phyloP scores from a whole-genome alignment of 2,113 vertebrate genomes.

The Gasterosteus aculeatus region DNA sequence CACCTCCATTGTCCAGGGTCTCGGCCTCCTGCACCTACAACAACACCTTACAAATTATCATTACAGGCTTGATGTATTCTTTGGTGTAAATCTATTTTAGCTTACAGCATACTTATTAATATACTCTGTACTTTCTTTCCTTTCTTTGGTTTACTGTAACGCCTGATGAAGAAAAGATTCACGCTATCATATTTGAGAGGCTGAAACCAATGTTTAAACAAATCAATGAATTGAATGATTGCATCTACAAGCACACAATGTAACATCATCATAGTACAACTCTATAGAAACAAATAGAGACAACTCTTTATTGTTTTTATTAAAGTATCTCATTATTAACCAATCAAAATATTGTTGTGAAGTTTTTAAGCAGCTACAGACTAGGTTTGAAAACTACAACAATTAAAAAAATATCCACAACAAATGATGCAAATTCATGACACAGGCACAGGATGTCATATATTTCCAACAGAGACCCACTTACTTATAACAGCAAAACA shows the following conservation, averaged over 20 bases:
- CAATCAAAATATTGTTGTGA: not conserved
- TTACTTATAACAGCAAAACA: not conserved
- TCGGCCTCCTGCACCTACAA: not conserved
- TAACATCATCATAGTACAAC: not conserved
- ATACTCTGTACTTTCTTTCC: not conserved
- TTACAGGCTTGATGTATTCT: not conserved
- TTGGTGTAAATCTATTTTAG: not conserved
- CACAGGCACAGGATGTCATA: not conserved
- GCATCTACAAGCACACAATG: too few relatives aligned
- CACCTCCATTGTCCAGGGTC: slow-evolving; percentile 6
- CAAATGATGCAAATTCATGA: not conserved
- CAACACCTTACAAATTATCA: not conserved
- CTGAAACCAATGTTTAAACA: not conserved
- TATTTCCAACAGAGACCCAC: not conserved
- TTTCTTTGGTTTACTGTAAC: not conserved
- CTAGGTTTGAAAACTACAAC: not conserved
- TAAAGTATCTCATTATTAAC: not conserved
- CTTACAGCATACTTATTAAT: not conserved
- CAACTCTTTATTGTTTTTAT: not conserved
- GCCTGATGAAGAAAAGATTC: not conserved
- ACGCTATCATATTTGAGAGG: not conserved
- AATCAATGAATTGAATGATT: too few relatives aligned
- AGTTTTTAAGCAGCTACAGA: not conserved
- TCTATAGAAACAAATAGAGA: too few relatives aligned
- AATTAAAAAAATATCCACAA: too few relatives aligned